Conservation (phyloP, 1,140 invertebrate genomes). For the Drosophila paulistorum region DNA sequence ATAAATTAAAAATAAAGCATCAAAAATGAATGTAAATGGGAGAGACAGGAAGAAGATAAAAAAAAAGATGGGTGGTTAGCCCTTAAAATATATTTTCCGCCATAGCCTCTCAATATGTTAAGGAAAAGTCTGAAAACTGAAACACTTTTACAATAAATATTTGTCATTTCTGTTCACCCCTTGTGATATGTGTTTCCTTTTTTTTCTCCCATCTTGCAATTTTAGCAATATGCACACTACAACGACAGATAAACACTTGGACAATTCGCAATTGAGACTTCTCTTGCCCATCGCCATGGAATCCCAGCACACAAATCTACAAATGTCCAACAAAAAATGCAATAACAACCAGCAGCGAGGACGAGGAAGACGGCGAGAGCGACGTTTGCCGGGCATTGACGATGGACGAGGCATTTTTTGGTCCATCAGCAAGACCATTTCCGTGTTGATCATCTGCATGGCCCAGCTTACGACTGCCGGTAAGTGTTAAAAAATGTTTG, state of each 20-base stretch:
- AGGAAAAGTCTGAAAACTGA: too few species aligned
- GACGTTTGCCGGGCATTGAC: not conserved
- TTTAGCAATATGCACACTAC: conserved; percentile 63
- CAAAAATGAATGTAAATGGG: conserved; percentile 12
- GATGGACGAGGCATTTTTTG: conserved; percentile 18
- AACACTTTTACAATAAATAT: conserved; percentile 22
- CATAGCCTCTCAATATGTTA: too few species aligned
- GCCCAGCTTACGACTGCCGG: conserved; percentile 70
- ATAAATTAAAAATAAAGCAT: conserved; percentile 69
- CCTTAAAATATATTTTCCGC: too few species aligned
- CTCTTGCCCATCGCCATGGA: conserved; percentile 16
- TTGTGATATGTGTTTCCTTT: not conserved
- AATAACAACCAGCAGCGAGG: conserved; percentile 68
- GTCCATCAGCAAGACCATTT: conserved; percentile 51
- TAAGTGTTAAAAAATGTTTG: conserved; percentile 58
- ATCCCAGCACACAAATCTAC: conserved; percentile 46
- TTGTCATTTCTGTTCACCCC: not conserved
- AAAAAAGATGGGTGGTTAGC: too few species aligned
- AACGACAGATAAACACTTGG: conserved; percentile 32
- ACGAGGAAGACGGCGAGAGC: conserved; percentile 29
- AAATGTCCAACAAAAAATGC: conserved; percentile 68
- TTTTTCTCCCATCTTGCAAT: conserved; percentile 18
- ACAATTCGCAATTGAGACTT: conserved; percentile 39
- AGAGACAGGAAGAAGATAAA: too few species aligned
- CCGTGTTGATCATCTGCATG: conserved; percentile 65